Evolutionary conservation across 2,113 vertebrate species (phyloP).

Genomic region (Nannobrachium achirus): DNA sequence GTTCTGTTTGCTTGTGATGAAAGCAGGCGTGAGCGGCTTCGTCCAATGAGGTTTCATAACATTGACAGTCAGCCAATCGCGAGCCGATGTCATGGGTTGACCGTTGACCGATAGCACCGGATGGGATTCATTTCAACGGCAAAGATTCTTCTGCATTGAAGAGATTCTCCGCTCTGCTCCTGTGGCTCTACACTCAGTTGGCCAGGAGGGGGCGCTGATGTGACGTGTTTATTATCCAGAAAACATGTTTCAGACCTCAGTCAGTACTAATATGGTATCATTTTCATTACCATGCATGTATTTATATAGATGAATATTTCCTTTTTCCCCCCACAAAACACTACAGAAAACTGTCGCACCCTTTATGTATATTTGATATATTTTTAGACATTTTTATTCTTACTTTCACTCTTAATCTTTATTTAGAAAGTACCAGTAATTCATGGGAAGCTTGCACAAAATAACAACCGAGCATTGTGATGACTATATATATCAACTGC

Average conservation of each 20-base stretch:
- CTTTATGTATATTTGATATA: not conserved
- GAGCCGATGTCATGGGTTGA: accelerated
- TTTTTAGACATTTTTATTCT: no score
- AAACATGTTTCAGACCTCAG: no score
- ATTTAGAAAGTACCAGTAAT: no score
- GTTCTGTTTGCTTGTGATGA: not conserved
- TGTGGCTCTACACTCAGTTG: not conserved
- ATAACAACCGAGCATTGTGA: no score
- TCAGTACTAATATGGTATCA: no score
- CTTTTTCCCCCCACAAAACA: no score
- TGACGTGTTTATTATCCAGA: not conserved
- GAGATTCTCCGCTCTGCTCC: not conserved
- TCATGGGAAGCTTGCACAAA: no score
- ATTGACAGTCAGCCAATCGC: constrained; percentile 53
- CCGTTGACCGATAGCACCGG: constrained; percentile 49
- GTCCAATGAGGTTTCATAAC: constrained; percentile 65
- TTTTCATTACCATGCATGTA: no score
- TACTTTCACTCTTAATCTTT: not conserved
- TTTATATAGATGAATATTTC: not conserved
- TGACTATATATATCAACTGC: no score
- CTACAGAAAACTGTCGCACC: no score
- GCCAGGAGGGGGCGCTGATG: constrained; percentile 13
- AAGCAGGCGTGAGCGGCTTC: constrained; percentile 47
- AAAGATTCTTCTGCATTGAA: not conserved
- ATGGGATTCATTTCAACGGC: constrained; percentile 34